A percentile compares a stretch with the other conserved stretches of the same genome.
These are phyloP conservation scores for Hemichromis elongatus DNA, from an alignment of 2,113 vertebrate species.

Conservation along the genomic window DNA sequence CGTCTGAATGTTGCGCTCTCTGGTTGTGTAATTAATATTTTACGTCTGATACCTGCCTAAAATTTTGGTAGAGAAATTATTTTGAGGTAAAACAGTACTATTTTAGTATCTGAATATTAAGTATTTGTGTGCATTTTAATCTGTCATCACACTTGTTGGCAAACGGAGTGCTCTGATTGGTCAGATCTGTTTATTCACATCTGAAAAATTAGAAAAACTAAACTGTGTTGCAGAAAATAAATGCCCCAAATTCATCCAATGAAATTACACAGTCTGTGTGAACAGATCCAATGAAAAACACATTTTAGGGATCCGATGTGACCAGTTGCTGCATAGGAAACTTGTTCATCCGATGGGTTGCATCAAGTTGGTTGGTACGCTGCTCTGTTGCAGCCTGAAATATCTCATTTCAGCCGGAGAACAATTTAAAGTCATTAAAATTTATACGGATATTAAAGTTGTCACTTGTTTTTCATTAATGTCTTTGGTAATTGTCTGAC, in stretches of 20 bases:
- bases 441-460: neutral
- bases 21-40: neutral
- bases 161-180: neutral
- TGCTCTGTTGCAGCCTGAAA: neutral
- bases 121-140: neutral
- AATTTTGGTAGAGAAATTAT: neutral
- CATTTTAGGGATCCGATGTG: neutral
- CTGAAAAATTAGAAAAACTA: neutral
- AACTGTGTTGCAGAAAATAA: neutral
- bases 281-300: accelerated
- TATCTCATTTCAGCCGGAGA: neutral
- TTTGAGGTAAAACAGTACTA: neutral
- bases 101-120: neutral
- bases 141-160: neutral
- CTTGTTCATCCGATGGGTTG: neutral
- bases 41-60: neutral
- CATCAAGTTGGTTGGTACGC: neutral
- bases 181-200: neutral
- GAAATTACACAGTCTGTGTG: neutral
- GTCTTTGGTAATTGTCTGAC: neutral
- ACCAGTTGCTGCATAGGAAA: neutral
- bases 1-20: no score
- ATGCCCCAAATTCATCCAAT: accelerated
- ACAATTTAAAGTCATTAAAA: neutral
- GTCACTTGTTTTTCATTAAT: neutral